Evolutionary conservation across 2,797 vertebrate genomes (phyloP).

Genomic region (Sebastes steindachneri): DNA sequence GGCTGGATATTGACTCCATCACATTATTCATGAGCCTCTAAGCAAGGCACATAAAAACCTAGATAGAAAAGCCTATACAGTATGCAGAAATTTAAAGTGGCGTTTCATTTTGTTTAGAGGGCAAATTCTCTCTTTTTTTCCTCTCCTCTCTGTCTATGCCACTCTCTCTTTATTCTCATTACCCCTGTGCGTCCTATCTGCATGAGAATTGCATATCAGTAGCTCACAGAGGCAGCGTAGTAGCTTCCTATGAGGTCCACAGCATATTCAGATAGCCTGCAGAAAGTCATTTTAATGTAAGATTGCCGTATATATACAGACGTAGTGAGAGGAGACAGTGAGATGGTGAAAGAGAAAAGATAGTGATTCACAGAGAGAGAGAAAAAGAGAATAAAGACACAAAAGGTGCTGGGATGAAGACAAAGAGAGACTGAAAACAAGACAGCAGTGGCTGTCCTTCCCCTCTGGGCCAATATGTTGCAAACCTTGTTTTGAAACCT

Average conservation of each 20-base stretch:
- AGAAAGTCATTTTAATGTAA: conserved; percentile 52
- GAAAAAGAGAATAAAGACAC: neutral
- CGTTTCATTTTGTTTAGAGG: conserved; percentile 67
- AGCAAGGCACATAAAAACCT: conserved; percentile 56
- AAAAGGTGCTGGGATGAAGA: conserved; percentile 5
- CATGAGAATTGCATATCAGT: conserved; percentile 71
- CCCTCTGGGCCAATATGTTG: neutral
- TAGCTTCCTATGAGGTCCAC: conserved; percentile 42
- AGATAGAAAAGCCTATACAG: conserved; percentile 40
- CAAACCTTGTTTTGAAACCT: neutral
- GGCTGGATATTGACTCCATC: conserved; percentile 57
- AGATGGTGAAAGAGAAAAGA: neutral
- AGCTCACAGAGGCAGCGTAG: conserved; percentile 40
- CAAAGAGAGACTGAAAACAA: neutral
- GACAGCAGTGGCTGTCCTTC: neutral
- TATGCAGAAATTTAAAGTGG: conserved; percentile 62
- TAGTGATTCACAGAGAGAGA: neutral
- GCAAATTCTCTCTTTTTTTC: conserved; percentile 50
- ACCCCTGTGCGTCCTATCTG: conserved; percentile 51
- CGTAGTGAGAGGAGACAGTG: neutral
- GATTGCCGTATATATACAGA: conserved; percentile 26
- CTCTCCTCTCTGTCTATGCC: conserved; percentile 5
- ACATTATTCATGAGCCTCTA: conserved; percentile 67
- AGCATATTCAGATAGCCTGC: conserved; percentile 36
- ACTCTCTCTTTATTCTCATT: conserved; percentile 43